Evolutionary conservation across 2,797 vertebrate genomes (phyloP).

Genomic region (Pseudochirops corinnae): DNA sequence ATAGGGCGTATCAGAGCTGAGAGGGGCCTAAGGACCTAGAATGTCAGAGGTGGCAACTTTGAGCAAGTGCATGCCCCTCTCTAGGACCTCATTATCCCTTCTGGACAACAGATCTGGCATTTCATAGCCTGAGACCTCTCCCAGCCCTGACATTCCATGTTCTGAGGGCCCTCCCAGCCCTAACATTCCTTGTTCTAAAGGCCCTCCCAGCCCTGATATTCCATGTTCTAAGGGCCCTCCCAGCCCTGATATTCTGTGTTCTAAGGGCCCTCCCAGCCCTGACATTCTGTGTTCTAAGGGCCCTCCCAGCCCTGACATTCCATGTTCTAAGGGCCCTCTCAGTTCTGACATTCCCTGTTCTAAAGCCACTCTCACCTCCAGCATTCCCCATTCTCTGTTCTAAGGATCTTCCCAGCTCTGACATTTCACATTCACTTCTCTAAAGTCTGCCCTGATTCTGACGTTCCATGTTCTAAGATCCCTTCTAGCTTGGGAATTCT

Average conservation of each 20-base stretch:
- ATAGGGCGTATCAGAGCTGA: background rate
- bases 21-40: background rate
- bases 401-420: accelerated
- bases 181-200: too few species aligned
- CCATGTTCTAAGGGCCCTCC: too few species aligned
- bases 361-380: accelerated
- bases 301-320: too few species aligned
- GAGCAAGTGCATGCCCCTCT: background rate
- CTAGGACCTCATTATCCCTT: background rate
- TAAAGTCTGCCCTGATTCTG: background rate
- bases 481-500: too few species aligned
- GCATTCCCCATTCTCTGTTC: background rate
- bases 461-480: too few species aligned
- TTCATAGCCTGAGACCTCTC: too few species aligned
- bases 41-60: background rate
- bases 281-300: background rate
- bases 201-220: too few species aligned
- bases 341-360: too few species aligned
- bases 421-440: background rate
- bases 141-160: background rate
- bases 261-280: too few species aligned
- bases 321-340: too few species aligned
- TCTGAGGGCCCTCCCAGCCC: background rate
- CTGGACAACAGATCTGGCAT: background rate
- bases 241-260: too few species aligned